Evolutionary conservation across 2,888 invertebrate genomes (phyloP), one percentile per base, ranked within the genome.

Genomic region (Tanytarsus gracilentus): DNA sequence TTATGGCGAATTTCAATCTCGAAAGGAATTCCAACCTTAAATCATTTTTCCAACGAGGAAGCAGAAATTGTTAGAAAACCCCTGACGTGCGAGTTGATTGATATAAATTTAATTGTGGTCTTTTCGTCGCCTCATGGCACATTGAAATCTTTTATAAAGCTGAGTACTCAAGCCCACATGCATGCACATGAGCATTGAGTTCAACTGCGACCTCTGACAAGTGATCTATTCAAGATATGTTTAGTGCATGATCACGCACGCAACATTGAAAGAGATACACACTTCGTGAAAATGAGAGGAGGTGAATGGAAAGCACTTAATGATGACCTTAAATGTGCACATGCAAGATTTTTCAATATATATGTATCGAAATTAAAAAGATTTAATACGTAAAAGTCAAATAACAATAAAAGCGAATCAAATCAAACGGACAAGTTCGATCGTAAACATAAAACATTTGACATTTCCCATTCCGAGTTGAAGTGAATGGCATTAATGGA

Each of bases 81-180:
- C 5, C 9, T 11, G n/a, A 33, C 2, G 33, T 5, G 33, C 33
- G 9, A 14, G 7, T 50, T 27, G n/a, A 26, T 8, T 30, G 18
- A 33, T 30, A 39, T 25, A 39, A 55, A 36, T 36, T 33, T 33
- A 33, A n/a, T n/a, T n/a, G n/a, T n/a, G n/a, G n/a, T n/a, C 53
- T 18, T 26, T 52, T 58, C 58, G 58, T 30, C 58, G 48, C 58
- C 30, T 48, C 11, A 23, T 8, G 21, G 23, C 14, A n/a, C 30
- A 58, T 58, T 58, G 58, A 58, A 58, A 16, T 58, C 48, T 58
- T 58, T 58, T 25, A 11, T 36, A 2, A 36, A 36, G 16, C 36
- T 1, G 16, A 7, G 18, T 18, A 18, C 16, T 9, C 9, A 40
- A 1, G 9, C 5, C 40, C 6, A 23, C 44, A 44, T 18, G 7